Conservation (phyloP, 2,888 invertebrate species). For the Esperia sulphurella region DNA sequence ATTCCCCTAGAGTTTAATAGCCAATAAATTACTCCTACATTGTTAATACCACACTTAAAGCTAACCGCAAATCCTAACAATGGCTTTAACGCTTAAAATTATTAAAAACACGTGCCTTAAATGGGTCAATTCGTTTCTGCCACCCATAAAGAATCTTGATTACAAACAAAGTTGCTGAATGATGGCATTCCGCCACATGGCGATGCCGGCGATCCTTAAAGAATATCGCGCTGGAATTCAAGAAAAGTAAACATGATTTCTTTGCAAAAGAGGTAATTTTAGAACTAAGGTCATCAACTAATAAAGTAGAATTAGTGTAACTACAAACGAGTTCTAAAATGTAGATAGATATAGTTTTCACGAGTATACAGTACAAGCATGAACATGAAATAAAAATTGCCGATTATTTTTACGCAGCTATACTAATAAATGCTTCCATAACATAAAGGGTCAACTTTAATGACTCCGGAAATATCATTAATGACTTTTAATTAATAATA, state of each 20-base stretch:
- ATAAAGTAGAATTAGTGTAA: neutral
- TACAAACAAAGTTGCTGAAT: neutral
- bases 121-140: constrained; percentile 14
- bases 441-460: neutral
- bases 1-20: constrained; percentile 19
- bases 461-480: neutral
- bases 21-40: constrained; percentile 22
- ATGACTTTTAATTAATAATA: neutral
- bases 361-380: no score
- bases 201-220: neutral
- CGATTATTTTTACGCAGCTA: no score
- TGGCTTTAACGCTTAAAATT: constrained; percentile 1
- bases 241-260: neutral
- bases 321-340: no score
- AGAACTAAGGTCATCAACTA: neutral
- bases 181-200: neutral
- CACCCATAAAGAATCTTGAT: constrained; percentile 10
- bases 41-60: constrained; percentile 18
- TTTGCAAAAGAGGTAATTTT: neutral
- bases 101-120: constrained; percentile 22
- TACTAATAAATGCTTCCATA: no score
- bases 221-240: neutral
- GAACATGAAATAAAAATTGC: no score
- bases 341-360: no score
- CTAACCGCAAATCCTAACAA: constrained; percentile 24